Evolutionary conservation across 2,113 vertebrate genomes (phyloP), one percentile per base, ranked within the genome.

Genomic region (Cyanocitta stelleri): DNA sequence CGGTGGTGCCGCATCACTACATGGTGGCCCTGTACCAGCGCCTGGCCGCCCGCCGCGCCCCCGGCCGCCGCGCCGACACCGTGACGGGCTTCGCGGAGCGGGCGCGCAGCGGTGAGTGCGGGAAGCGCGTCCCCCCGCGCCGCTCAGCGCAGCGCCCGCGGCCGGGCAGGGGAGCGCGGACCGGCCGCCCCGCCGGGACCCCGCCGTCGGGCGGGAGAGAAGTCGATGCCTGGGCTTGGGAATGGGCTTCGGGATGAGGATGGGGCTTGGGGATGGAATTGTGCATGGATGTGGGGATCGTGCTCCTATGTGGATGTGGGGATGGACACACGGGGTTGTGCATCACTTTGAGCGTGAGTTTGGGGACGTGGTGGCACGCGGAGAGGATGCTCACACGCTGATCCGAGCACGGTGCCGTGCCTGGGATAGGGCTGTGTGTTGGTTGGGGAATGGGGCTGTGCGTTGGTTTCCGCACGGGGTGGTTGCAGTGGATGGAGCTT

Each of bases 81-180:
- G 98, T 98, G 91, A 98, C 98, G 78, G 98, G 98, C 97, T 99
- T 99, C 96, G 97, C 97, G 32, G 98, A 99, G 89, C 97, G 97
- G 95, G 97, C 97, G 77, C 95, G 88, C 73, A 94, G 84, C 82
- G 95, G 95, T 96, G 97, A 96, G 96, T 82, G 64, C 49, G 15
- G 63, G 52, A 16, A 75, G 67, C 58, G 11, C 75, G 16, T 30
- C 48, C 32, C 78, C 12, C 76, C 51, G 71, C 77, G 58, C 67
- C 7, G 54, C 37, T n/a, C 43, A 7, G 49, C 37, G 59, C 43
- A 24, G 13, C 52, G 35, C 41, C 74, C 35, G 76, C 62, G 35
- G 51, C 11, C 10, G 39, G 27, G 22, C 32, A 6, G 46, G 55
- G 22, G 17, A 68, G n/a, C 26, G 13, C 51, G 29, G 59, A 52